phyloP scores from a whole-genome alignment of 1,140 invertebrate species.

The Cydia strobilella region DNA sequence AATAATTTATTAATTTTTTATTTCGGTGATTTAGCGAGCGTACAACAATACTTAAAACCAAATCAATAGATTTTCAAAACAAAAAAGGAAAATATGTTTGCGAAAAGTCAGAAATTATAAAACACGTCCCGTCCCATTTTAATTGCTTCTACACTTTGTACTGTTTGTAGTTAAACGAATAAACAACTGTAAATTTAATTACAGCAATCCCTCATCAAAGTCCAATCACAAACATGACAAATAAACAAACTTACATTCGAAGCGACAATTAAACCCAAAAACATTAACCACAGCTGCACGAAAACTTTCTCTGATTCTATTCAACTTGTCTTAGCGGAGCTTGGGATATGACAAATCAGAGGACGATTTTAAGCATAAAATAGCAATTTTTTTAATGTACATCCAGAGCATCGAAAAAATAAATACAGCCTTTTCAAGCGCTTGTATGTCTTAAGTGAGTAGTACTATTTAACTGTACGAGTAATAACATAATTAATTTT shows the following conservation, averaged over 20 bases:
- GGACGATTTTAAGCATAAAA: not conserved
- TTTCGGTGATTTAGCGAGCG: no score
- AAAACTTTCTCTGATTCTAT: not conserved
- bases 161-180: not conserved
- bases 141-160: not conserved
- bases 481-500: no score
- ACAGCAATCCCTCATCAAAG: conserved; percentile 1
- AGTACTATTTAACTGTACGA: no score
- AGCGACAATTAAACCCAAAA: conserved; percentile 23
- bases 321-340: not conserved
- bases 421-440: no score
- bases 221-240: conserved; percentile 17
- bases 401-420: not conserved
- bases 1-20: no score
- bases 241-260: conserved; percentile 5
- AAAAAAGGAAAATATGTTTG: no score
- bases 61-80: not conserved
- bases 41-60: no score
- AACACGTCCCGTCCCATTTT: not conserved
- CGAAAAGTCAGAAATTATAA: not conserved
- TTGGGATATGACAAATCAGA: not conserved
- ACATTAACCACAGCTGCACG: conserved; percentile 11
- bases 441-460: no score
- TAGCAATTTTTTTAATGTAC: not conserved
- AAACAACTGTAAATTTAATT: not conserved